Evolutionary conservation across 2,888 invertebrate genomes (phyloP).

Genomic region (Melangyna quadrimaculata): DNA sequence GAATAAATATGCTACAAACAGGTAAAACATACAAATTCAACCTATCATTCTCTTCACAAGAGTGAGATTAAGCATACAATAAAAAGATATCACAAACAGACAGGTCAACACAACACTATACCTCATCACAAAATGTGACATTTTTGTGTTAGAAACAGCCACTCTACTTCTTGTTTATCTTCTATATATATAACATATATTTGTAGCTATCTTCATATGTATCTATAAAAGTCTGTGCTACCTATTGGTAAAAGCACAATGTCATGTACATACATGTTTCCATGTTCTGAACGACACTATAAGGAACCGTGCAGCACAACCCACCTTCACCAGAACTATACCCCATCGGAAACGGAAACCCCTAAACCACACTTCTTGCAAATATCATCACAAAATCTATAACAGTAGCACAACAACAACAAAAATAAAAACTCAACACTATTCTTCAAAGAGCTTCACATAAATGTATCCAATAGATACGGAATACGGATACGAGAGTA

Average conservation of each 20-base stretch:
- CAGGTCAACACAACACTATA: conserved; percentile 59
- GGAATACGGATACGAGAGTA: not conserved
- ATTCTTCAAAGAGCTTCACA: conserved; percentile 22
- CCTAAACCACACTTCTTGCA: conserved; percentile 30
- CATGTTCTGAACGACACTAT: conserved; percentile 38
- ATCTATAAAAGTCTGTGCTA: not conserved
- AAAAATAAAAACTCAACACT: not conserved
- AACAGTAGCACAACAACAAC: not conserved
- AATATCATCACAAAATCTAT: conserved; percentile 16
- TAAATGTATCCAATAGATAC: conserved; percentile 33
- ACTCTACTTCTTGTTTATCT: conserved; percentile 44
- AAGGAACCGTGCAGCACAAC: not conserved
- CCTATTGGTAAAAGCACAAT: conserved; percentile 62
- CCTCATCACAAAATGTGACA: conserved; percentile 55
- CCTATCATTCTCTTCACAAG: not conserved
- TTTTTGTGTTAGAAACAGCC: conserved; percentile 52
- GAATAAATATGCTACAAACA: conserved; percentile 18
- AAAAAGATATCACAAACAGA: conserved; percentile 45
- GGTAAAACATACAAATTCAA: not conserved
- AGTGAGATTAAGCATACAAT: not conserved
- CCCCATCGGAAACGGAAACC: conserved; percentile 4
- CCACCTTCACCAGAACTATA: conserved; percentile 34
- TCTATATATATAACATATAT: not conserved
- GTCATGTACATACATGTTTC: conserved; percentile 62
- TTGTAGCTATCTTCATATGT: not conserved